Base-by-base conservation (phyloP, 2,113 vertebrate genomes). In the Zosterops hypoxanthus region DNA sequence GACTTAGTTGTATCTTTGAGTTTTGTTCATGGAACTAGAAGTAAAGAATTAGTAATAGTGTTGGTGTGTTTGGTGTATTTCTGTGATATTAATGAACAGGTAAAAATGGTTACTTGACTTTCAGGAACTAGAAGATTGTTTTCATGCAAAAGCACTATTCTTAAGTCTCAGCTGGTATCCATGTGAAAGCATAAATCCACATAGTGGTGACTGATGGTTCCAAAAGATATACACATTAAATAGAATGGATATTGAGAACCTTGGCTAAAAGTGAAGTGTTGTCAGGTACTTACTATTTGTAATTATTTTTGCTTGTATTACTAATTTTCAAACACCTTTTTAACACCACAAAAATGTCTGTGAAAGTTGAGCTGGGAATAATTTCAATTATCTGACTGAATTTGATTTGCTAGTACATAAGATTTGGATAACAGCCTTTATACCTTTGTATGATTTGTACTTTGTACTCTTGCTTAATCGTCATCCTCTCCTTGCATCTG, bases 281-380 rank as follows among this genome's bases (percentile, higher is more conserved):
- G 71, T 33, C 33, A 92, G 44, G 22, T 66, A 41, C 80, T 90
- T 84, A 19, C 34, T 88, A 10, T 55, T 28, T 83, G 55, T 88
- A 36, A 65, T 76, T 86, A 53, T 66, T 88, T 78, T 70, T 83
- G 18, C 34, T 83, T 65, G 13, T 76, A 31, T 46, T 82, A 29
- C 72, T 86, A n/a, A 63, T 92, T 92, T 96, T 92, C 47, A 86
- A 90, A 66, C 46, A 69, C 12, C 34, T 61, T 53, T 82, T 69
- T 84, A 39, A 88, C 28, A 49, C 22, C 59, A 86, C 29, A 73
- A 49, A 94, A 96, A 71, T 25, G 12, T 83, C 65, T 60, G 20
- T 82, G 60, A 28, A 88, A 83, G 36, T 28, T 92, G 81, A 94
- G n/a, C 24, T 77, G 75, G 80, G 83, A 91, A 59, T 86, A 73